These are phyloP conservation scores for Eupithecia pulchellata DNA, from an alignment of 2,888 invertebrate genomes.

Conservation along the genomic window DNA sequence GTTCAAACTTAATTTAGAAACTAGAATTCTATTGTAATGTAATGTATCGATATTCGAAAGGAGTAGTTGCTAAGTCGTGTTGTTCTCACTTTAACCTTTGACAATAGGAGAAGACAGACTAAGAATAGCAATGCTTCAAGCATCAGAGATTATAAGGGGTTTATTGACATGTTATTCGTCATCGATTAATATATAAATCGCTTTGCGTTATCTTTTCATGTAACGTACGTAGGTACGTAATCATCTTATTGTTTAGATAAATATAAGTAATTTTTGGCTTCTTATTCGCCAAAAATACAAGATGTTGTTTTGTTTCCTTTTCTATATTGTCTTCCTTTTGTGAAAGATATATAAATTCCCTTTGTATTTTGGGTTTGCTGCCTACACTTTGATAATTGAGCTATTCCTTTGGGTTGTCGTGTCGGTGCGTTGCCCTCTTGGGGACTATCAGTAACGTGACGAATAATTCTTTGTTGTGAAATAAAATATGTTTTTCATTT, in stretches of 20 bases:
- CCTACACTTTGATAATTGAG: neutral
- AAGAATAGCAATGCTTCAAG: neutral
- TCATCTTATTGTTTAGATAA: neutral
- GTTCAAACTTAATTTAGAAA: neutral
- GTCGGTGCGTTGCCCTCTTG: neutral
- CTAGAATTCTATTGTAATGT: too few relatives aligned
- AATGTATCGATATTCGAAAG: too few relatives aligned
- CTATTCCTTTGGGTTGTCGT: neutral
- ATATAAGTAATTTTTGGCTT: neutral
- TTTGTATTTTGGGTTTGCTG: neutral
- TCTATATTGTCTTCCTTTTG: constrained; percentile 3
- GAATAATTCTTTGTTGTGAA: neutral
- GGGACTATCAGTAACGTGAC: neutral
- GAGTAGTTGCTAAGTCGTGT: too few relatives aligned
- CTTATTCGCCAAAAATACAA: neutral
- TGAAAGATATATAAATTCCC: constrained; percentile 1
- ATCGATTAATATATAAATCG: neutral
- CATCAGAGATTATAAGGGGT: too few relatives aligned
- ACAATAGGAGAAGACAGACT: too few relatives aligned
- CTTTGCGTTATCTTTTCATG: neutral
- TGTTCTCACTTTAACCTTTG: too few relatives aligned
- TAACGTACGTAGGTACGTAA: neutral
- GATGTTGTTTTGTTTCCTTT: constrained; percentile 7
- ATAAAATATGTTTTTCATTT: neutral
- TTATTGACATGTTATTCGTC: neutral